A percentile compares a stretch with the other conserved stretches of the same genome.
phyloP scores from a whole-genome alignment of 2,888 invertebrate species.

The Caenorhabditis sp. region DNA sequence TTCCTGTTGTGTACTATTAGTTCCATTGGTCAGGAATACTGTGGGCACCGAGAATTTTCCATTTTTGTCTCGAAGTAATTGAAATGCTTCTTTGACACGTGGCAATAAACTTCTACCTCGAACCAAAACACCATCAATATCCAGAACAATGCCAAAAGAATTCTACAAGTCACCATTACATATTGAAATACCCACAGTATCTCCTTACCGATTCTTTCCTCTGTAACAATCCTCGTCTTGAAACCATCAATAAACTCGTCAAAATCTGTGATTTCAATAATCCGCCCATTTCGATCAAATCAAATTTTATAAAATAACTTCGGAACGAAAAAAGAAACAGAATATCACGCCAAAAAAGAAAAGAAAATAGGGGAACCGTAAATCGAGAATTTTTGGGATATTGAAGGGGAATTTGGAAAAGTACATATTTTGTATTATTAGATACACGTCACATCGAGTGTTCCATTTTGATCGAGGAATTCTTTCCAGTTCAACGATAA shows the following conservation, averaged over 20 bases:
- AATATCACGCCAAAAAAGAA: background rate
- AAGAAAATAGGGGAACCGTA: background rate
- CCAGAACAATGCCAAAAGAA: slow-evolving; percentile 78
- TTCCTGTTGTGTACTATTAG: slow-evolving; percentile 75
- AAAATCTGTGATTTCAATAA: background rate
- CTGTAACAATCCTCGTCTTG: background rate
- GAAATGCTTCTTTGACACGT: slow-evolving; percentile 76
- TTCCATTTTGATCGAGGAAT: slow-evolving; percentile 65
- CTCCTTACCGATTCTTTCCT: background rate
- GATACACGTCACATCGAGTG: slow-evolving; percentile 56
- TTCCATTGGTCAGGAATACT: slow-evolving; percentile 78
- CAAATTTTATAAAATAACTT: background rate
- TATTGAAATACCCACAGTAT: background rate
- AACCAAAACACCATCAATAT: slow-evolving; percentile 79
- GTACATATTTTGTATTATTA: slow-evolving; percentile 9
- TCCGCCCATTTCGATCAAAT: background rate
- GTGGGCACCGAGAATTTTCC: slow-evolving; percentile 77
- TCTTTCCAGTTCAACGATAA: slow-evolving; percentile 68
- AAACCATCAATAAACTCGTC: background rate
- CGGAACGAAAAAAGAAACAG: too few species aligned
- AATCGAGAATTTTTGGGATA: background rate
- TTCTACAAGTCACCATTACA: slow-evolving; percentile 17
- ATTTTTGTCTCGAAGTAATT: slow-evolving; percentile 74
- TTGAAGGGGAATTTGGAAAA: too few species aligned
- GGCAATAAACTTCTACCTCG: slow-evolving; percentile 77